A percentile compares a stretch with the other conserved stretches of the same genome.
Conservation (phyloP, 2,113 vertebrate genomes). For the Acanthochromis polyacanthus region DNA sequence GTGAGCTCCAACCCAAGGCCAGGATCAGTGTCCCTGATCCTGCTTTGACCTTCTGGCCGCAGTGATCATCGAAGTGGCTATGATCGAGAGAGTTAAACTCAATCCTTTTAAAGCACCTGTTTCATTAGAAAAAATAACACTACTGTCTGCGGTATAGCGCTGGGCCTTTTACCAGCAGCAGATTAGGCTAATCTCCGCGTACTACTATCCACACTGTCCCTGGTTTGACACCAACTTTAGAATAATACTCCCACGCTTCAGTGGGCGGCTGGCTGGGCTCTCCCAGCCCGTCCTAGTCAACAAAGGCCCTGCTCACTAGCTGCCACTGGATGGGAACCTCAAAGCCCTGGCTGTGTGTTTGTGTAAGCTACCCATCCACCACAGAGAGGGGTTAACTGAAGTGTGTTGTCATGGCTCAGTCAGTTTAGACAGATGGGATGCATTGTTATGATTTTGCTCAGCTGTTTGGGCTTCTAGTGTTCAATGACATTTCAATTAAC, state of each 20-base stretch:
- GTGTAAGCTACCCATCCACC: constrained; percentile 59
- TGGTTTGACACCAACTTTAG: constrained; percentile 72
- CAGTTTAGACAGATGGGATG: constrained; percentile 33
- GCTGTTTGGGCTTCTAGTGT: constrained; percentile 39
- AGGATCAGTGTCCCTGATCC: constrained; percentile 1
- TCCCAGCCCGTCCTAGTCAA: constrained; percentile 55
- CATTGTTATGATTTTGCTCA: constrained; percentile 40
- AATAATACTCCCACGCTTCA: constrained; percentile 77
- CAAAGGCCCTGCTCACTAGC: constrained; percentile 63
- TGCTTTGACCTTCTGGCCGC: constrained; percentile 51
- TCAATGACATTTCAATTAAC: constrained; percentile 22
- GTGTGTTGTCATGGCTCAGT: constrained; percentile 53
- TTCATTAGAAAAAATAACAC: constrained; percentile 60
- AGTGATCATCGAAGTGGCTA: constrained; percentile 40
- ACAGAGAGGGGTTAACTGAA: constrained; percentile 49
- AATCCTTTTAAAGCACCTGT: constrained; percentile 62
- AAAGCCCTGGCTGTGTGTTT: constrained; percentile 56
- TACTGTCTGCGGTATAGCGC: constrained; percentile 45
- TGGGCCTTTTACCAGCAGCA: constrained; percentile 57
- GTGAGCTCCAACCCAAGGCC: not conserved
- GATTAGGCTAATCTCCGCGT: constrained; percentile 65
- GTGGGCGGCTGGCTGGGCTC: constrained; percentile 49
- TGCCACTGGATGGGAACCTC: constrained; percentile 65
- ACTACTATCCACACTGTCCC: constrained; percentile 75
- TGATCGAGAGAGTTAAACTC: constrained; percentile 51